Evolutionary conservation across 2,797 vertebrate genomes (phyloP).

Genomic region (Takifugu rubripes): DNA sequence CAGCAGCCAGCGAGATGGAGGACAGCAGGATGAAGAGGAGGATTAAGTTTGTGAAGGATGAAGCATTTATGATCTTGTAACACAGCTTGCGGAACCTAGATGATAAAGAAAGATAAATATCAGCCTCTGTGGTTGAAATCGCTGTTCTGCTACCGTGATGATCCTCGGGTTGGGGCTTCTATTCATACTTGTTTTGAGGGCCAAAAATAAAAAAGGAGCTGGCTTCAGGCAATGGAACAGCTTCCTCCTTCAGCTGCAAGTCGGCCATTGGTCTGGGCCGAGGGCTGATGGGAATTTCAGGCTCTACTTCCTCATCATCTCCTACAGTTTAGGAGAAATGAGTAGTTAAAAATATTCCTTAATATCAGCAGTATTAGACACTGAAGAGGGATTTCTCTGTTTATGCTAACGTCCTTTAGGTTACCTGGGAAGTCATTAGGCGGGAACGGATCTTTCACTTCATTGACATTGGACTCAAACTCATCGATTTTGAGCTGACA

Average conservation of each 20-base stretch:
- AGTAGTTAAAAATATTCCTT: not conserved
- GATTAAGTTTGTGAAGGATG: constrained; percentile 98
- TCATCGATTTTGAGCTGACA: constrained; percentile 93
- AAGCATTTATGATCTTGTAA: constrained; percentile 92
- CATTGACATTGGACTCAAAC: constrained; percentile 97
- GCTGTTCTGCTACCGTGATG: not conserved
- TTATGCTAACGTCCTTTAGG: not conserved
- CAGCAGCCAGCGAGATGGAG: constrained; percentile 93
- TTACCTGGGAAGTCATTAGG: constrained; percentile 97
- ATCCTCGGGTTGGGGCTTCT: not conserved
- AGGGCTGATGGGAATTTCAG: constrained; percentile 90
- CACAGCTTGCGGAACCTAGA: constrained; percentile 90
- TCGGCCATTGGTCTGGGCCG: constrained; percentile 94
- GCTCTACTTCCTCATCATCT: constrained; percentile 97
- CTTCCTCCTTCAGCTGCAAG: constrained; percentile 95
- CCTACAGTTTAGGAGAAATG: constrained; percentile 65
- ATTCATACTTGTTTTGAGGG: constrained; percentile 91
- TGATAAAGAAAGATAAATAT: not conserved
- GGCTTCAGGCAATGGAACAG: constrained; percentile 92
- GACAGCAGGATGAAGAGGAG: constrained; percentile 97
- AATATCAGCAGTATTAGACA: not conserved
- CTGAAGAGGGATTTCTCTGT: not conserved
- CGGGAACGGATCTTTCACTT: constrained; percentile 97
- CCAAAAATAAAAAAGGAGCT: constrained; percentile 97
- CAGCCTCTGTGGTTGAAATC: not conserved